Percentiles rank a stretch among this genome's conserved stretches.
Evolutionary conservation across 35 echinoderm and acorn worm genomes (phyloP).

Genomic region (Anneissia japonica): DNA sequence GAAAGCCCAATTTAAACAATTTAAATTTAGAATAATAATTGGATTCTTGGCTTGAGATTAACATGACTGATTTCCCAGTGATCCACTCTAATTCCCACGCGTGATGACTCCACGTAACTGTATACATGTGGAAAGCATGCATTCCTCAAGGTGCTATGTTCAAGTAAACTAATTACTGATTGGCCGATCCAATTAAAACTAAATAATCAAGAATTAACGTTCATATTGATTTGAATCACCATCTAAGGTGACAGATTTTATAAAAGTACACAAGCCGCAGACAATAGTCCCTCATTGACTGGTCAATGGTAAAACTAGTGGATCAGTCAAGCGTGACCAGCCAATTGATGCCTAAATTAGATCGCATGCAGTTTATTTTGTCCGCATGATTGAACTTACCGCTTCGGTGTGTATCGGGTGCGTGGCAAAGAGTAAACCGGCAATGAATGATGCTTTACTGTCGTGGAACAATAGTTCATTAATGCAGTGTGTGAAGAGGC

Average conservation of each 20-base stretch:
- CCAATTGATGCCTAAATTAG: neutral
- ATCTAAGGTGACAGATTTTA: neutral
- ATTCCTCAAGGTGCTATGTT: neutral
- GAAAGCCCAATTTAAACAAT: too few relatives aligned
- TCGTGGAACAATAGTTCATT: slow-evolving; percentile 42
- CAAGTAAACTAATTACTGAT: neutral
- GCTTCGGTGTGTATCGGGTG: slow-evolving; percentile 91
- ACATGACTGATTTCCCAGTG: neutral
- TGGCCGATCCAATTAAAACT: neutral
- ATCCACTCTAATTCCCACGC: neutral
- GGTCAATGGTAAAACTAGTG: neutral
- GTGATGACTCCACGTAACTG: neutral
- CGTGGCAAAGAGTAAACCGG: slow-evolving; percentile 65
- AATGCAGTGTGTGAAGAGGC: slow-evolving; percentile 47
- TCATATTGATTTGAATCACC: neutral
- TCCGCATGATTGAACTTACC: slow-evolving; percentile 41
- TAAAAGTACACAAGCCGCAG: neutral
- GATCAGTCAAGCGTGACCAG: neutral
- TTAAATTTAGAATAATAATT: neutral
- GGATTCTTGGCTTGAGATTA: neutral
- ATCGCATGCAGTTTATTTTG: neutral
- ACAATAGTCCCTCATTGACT: neutral
- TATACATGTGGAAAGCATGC: neutral
- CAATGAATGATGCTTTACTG: slow-evolving; percentile 24
- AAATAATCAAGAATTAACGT: neutral